Evolutionary conservation across 2,113 vertebrate species (phyloP).

Genomic region (Psammodynastes pulverulentus): DNA sequence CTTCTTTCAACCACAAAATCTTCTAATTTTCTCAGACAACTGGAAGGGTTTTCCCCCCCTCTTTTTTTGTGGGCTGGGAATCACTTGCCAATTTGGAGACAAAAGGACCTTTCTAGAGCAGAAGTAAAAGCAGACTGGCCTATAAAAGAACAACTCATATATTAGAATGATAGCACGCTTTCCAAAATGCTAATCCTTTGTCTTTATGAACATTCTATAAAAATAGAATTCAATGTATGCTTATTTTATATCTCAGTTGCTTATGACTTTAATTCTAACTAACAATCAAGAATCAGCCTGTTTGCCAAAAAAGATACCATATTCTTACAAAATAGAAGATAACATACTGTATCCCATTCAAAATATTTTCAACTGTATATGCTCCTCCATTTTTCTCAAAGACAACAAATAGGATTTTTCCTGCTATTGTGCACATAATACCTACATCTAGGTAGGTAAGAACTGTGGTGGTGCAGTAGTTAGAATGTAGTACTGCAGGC

Average conservation of each 20-base stretch:
- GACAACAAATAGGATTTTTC: not conserved
- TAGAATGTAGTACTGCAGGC: too few species aligned
- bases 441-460: not conserved
- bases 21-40: not conserved
- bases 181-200: conserved; percentile 2
- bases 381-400: not conserved
- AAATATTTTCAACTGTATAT: not conserved
- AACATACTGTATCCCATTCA: not conserved
- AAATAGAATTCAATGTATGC: not conserved
- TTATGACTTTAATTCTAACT: not conserved
- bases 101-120: conserved; percentile 38
- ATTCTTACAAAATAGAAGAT: not conserved
- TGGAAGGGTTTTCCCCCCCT: not conserved
- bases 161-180: conserved; percentile 27
- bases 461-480: not conserved
- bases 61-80: not conserved
- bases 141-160: conserved; percentile 8
- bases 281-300: not conserved
- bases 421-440: not conserved
- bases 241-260: not conserved
- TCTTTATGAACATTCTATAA: not conserved
- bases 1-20: not conserved
- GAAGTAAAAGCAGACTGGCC: conserved; percentile 13
- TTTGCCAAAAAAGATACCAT: not conserved
- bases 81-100: conserved; percentile 42